Evolutionary conservation across 2,888 invertebrate genomes (phyloP).

Genomic region (Eurois occulta): DNA sequence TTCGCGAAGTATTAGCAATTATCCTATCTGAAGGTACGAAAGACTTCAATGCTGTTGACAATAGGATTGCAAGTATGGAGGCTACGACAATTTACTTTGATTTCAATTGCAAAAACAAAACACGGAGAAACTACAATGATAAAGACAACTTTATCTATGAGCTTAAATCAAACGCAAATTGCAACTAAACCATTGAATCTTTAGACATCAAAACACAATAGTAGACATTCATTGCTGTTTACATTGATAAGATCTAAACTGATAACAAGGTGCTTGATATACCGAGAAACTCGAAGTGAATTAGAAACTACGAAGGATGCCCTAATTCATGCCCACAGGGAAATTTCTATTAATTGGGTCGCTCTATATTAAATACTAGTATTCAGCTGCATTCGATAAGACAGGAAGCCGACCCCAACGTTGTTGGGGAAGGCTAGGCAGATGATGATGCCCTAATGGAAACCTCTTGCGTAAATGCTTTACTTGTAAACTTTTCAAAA

Average conservation of each 20-base stretch:
- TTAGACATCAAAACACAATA: conserved; percentile 32
- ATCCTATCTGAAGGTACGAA: background rate
- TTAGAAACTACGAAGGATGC: background rate
- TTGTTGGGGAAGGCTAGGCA: background rate
- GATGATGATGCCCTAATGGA: background rate
- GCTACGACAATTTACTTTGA: conserved; percentile 21
- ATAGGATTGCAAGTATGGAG: background rate
- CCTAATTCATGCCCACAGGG: background rate
- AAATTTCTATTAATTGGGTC: background rate
- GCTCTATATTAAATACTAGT: background rate
- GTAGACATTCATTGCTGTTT: conserved; percentile 20
- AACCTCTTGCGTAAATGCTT: background rate
- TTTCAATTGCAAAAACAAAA: conserved; percentile 7
- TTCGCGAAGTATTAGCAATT: conserved; percentile 3
- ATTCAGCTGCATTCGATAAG: no score
- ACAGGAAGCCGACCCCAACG: background rate
- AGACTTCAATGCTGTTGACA: background rate
- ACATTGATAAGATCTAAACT: conserved; percentile 37
- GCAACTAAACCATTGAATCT: conserved; percentile 22
- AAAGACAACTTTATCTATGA: conserved; percentile 11
- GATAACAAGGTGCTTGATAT: conserved; percentile 8
- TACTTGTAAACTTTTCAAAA: background rate
- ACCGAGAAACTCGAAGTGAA: background rate
- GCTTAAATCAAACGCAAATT: conserved; percentile 9
- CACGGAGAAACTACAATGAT: background rate